Base-by-base conservation (phyloP, 2,113 vertebrate species). In the Seriola dumerili region DNA sequence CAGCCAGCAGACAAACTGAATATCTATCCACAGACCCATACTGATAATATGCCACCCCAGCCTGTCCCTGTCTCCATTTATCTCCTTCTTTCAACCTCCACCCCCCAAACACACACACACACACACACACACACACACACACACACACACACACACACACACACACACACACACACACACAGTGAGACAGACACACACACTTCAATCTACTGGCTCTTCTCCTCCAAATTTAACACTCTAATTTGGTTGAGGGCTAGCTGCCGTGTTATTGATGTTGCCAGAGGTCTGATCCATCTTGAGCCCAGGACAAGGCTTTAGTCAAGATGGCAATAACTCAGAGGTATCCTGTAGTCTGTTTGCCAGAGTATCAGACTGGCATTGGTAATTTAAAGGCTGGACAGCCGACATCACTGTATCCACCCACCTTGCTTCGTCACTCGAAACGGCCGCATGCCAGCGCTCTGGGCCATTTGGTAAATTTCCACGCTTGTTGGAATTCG, bases 251-350 rank as follows among this genome's bases (percentile, higher is more conserved):
- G 89, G 83, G 75, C 83, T 61, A 67, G 74, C 83, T 88, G 85
- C 80, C 19, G n/a, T 72, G 80, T 91, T 94, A 93, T 92, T 92
- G 90, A 93, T 92, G 92, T 82, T 80, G 87, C 86, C 81, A 83
- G 75, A 77, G 85, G 84, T 88, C 84, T 91, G 80, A 91, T 92
- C 90, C 83, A 90, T 93, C 91, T 90, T 77, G 81, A 81, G 85
- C 19, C 72, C 17, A 13, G 76, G 87, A 83, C 82, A 88, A 87
- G 91, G 88, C 88, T 86, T 80, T 65, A 84, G 90, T 90, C 87
- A 84, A 76, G 83, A 87, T 54, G 78, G 70, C 80, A 73, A 87
- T 90, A 91, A 94, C 72, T 92, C 87, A 90, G 80, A 84, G 69
- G 62, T 72, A 65, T 82, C 79, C 82, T 44, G 80, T 57, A 80